phyloP scores from a whole-genome alignment of 1,140 invertebrate genomes.

The Holcopasites calliopsidis region DNA sequence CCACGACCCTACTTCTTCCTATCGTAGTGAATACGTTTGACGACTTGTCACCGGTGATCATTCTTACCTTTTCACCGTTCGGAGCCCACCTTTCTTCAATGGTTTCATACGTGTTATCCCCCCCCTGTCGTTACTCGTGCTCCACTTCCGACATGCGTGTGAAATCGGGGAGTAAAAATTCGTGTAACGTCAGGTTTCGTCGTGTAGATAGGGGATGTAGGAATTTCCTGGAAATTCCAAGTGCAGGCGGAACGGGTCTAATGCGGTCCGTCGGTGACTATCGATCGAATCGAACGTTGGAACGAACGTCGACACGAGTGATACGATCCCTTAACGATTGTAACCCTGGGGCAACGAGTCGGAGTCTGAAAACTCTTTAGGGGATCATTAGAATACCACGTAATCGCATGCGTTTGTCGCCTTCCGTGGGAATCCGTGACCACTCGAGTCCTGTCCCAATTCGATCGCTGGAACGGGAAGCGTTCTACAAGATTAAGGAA shows the following conservation, averaged over 20 bases:
- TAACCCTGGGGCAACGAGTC: constrained; percentile 49
- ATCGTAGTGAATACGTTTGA: constrained; percentile 60
- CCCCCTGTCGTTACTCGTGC: constrained; percentile 34
- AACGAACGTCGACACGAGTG: constrained; percentile 36
- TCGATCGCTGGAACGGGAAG: constrained; percentile 13
- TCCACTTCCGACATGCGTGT: constrained; percentile 37
- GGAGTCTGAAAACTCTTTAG: constrained; percentile 54
- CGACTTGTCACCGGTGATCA: constrained; percentile 41
- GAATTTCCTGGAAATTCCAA: too few relatives aligned
- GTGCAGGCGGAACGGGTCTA: background rate
- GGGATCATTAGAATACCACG: constrained; percentile 58
- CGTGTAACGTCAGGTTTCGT: background rate
- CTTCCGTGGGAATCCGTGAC: constrained; percentile 50
- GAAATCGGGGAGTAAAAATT: too few relatives aligned
- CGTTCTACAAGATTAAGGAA: background rate
- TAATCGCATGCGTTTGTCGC: constrained; percentile 58
- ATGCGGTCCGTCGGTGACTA: constrained; percentile 4
- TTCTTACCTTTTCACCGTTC: constrained; percentile 57
- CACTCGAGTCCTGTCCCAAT: constrained; percentile 19
- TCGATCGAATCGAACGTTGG: constrained; percentile 37
- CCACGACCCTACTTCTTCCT: constrained; percentile 40
- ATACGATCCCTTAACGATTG: constrained; percentile 54
- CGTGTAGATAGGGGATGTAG: too few relatives aligned
- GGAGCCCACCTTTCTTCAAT: constrained; percentile 47
- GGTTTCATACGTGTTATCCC: constrained; percentile 33